Evolutionary conservation across 2,113 vertebrate genomes (phyloP), one percentile per base, ranked within the genome.

Genomic region (Lepisosteus osseus): DNA sequence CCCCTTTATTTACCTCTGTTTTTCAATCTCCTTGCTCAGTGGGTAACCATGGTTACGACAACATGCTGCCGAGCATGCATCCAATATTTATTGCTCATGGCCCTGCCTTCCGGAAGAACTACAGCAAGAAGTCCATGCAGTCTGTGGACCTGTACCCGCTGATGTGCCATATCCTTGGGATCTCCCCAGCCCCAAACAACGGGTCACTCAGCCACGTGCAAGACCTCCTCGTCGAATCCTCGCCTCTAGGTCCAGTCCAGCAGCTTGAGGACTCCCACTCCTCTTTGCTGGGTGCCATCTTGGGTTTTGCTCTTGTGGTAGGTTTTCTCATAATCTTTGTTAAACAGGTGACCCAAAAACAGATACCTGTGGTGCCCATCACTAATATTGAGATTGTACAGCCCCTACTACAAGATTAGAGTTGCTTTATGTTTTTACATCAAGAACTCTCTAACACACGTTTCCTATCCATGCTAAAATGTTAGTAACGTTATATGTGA

Each of bases 11-110:
- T 29, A 29, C 29, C 29, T 65, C 45, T 70, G 81, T 54, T 69
- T 0, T 84, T 72, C 73, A 86, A 85, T 80, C 68, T 70, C 40
- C 43, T 64, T 67, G 65, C 73, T 6, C 83, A 98, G 96, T 90
- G 79, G 95, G 95, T 72, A 95, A 97, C 89, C 95, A 98, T 0
- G 95, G 96, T 74, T 97, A 95, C 17, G 88, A 96, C 89, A 98
- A 95, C 86, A 72, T 72, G 3, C 17, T 95, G 6, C 90, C 86
- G 71, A 95, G 93, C 89, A 98, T 96, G 95, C 94, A 97, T 70
- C 94, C 95, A 0, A 83, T 96, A 68, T 95, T 98, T 67, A 72
- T 97, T 76, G 95, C 95, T 56, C 88, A 91, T 0, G 96, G 96
- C 7, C 96, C 96, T 41, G 93, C 93, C 77, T 96, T 97, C 83